Evolutionary conservation across 2,888 invertebrate species (phyloP), one percentile per base, ranked within the genome.

Genomic region (Drosophila nigritarsus): DNA sequence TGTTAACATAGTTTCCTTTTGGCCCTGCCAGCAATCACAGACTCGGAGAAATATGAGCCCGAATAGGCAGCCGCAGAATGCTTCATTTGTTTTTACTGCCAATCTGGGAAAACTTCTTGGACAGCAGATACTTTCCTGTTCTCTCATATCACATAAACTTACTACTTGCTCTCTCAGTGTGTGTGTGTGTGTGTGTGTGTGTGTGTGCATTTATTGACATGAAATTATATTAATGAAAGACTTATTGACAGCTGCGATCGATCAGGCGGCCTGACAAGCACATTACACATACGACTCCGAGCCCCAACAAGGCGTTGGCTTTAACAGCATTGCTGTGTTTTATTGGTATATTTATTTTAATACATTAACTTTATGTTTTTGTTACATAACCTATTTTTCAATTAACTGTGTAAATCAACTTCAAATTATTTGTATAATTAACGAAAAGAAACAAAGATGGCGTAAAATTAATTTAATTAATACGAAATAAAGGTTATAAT

Each of bases 201-300:
- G 48, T 64, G 69, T 61, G 65, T 54, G 51, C 20, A 63, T 70
- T 70, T 78, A 82, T 80, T 82, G 89, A 78, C 90, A 78, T 66
- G 74, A 81, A 91, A 89, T 90, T 91, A 89, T 86, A 91, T 91
- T 90, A 83, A 85, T 87, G 88, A 82, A 87, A 83, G 85, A 91
- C 85, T 85, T 91, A 91, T 91, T 91, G 91, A 91, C 92, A 92
- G 91, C 89, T 81, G 79, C 85, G 81, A 91, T 91, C 91, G 92
- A 91, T 91, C 92, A 91, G 81, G 38, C 55, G 67, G 36, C 55
- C 71, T 71, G 76, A 67, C 79, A 78, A 72, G 76, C 75, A 83
- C 49, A 80, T 74, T 73, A 75, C 72, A 75, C 49, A 73, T 75
- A 70, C 65, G 67, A 59, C 75, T 49, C 42, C 55, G 30, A 48